A percentile compares a stretch with the other conserved stretches of the same genome.
Evolutionary conservation across 2,797 vertebrate species (phyloP).

Genomic region (Lemur catta): DNA sequence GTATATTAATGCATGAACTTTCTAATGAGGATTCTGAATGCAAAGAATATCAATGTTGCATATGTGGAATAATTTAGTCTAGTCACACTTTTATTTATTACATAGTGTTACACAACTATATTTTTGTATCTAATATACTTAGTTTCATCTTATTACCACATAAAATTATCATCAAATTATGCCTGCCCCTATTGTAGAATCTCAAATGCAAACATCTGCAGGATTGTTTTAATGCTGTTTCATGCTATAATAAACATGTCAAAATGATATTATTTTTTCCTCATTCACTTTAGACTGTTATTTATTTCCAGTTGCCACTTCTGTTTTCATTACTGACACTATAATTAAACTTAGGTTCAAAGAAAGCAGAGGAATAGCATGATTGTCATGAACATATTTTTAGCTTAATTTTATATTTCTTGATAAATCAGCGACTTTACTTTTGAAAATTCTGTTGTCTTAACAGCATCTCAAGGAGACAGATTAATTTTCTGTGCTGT

Average conservation of each 20-base stretch:
- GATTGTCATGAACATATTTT: conserved; percentile 43
- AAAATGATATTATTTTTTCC: not conserved
- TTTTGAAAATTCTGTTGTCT: conserved; percentile 47
- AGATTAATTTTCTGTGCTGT: not conserved
- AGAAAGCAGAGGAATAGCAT: conserved; percentile 29
- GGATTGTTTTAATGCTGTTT: conserved; percentile 15
- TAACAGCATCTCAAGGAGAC: conserved; percentile 59
- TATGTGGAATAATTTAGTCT: not conserved
- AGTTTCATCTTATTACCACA: not conserved
- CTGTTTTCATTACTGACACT: not conserved
- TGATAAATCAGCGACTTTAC: conserved; percentile 35
- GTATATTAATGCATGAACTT: not conserved
- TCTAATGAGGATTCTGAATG: not conserved
- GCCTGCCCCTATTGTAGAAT: not conserved
- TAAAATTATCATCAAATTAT: conserved; percentile 39
- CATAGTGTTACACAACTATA: not conserved
- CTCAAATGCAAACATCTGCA: not conserved
- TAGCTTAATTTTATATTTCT: conserved; percentile 60
- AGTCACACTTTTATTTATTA: not conserved
- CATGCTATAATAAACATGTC: conserved; percentile 37
- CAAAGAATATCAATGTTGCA: not conserved
- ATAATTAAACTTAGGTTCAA: conserved; percentile 52
- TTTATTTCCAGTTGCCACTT: conserved; percentile 29
- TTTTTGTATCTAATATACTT: conserved; percentile 28
- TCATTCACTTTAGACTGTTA: conserved; percentile 16